phyloP scores from a whole-genome alignment of 2,797 vertebrate species.

The Spinus olivaceus region DNA sequence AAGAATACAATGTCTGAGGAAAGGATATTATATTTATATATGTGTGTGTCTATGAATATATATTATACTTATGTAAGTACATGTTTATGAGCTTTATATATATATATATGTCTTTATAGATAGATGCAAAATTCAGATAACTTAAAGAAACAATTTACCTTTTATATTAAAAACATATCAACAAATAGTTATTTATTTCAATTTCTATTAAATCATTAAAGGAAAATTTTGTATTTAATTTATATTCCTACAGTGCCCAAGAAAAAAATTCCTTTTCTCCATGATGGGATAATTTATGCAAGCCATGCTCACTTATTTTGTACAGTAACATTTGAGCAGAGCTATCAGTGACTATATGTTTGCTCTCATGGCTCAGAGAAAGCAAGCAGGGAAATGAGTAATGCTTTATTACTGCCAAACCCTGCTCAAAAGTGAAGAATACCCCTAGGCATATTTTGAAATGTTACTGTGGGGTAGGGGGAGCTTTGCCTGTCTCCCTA shows the following conservation, averaged over 20 bases:
- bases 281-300: not conserved
- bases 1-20: conserved; percentile 10
- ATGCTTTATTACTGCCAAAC: conserved; percentile 51
- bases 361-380: conserved; percentile 59
- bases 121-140: not conserved
- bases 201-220: not conserved
- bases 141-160: not conserved
- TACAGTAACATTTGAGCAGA: conserved; percentile 34
- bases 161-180: not conserved
- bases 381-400: conserved; percentile 60
- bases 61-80: not conserved
- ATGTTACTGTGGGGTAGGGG: conserved; percentile 25
- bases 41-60: not conserved
- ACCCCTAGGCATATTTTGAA: conserved; percentile 41
- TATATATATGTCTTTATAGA: not conserved
- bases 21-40: not conserved
- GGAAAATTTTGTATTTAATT: conserved; percentile 10
- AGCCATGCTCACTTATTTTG: conserved; percentile 31
- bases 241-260: not conserved
- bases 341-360: conserved; percentile 55
- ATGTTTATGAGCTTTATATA: not conserved
- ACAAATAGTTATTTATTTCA: not conserved
- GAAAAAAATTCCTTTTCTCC: not conserved
- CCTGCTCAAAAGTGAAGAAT: conserved; percentile 49
- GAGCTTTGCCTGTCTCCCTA: not conserved